These are phyloP conservation scores for Lepidonotus clava DNA, from an alignment of 2,888 invertebrate genomes.

Conservation along the genomic window DNA sequence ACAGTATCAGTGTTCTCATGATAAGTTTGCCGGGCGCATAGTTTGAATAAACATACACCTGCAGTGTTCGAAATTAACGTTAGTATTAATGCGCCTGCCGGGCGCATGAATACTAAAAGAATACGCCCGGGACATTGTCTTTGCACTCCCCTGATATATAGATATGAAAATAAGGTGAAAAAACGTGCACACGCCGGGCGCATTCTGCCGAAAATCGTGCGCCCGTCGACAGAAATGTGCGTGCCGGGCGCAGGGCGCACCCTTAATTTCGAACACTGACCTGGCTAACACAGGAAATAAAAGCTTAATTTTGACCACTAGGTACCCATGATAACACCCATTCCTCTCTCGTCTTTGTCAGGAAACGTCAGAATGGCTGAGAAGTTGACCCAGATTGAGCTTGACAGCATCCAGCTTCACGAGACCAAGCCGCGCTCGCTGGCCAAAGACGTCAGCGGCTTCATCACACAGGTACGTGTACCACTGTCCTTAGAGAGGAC, in stretches of 20 bases:
- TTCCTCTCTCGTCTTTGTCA: neutral
- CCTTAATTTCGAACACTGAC: neutral
- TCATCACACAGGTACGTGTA: constrained; percentile 29
- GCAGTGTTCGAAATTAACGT: no score
- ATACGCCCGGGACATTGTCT: no score
- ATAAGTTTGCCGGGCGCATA: no score
- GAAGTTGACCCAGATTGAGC: constrained; percentile 65
- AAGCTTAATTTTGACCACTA: neutral
- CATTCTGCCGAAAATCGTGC: neutral
- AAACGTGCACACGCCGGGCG: neutral
- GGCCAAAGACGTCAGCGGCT: constrained; percentile 32
- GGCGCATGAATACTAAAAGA: no score
- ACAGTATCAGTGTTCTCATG: no score
- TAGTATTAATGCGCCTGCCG: no score
- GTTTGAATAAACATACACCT: no score
- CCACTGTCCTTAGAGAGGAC: no score
- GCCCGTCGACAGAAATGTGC: neutral
- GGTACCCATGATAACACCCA: no score
- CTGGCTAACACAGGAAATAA: neutral
- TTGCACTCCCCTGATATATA: no score
- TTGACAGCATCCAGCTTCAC: constrained; percentile 62
- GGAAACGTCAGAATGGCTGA: constrained; percentile 56
- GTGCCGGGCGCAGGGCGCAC: neutral
- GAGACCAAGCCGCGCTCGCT: constrained; percentile 62
- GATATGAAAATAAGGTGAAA: neutral